Evolutionary conservation across 1,140 invertebrate species (phyloP).

Genomic region (Zaprionus taronus): DNA sequence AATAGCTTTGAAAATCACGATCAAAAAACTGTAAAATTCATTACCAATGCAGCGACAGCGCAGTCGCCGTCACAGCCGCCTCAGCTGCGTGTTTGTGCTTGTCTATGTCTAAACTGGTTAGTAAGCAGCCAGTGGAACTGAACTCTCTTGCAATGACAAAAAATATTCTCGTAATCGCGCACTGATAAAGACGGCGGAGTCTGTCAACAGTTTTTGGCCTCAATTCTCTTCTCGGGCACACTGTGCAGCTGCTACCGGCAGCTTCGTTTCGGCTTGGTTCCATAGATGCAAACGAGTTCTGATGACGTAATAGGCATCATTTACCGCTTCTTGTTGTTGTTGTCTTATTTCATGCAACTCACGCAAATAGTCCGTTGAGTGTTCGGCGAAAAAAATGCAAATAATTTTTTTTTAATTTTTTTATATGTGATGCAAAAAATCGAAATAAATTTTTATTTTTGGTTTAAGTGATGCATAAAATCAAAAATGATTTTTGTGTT

Average conservation of each 20-base stretch:
- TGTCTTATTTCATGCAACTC: constrained; percentile 51
- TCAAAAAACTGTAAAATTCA: constrained; percentile 70
- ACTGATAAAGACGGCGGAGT: constrained; percentile 65
- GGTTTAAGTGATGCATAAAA: neutral
- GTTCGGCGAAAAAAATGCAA: constrained; percentile 54
- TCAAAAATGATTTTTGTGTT: neutral
- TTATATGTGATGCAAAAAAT: constrained; percentile 1
- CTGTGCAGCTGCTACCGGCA: constrained; percentile 39
- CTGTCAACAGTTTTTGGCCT: constrained; percentile 60
- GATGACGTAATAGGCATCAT: constrained; percentile 67
- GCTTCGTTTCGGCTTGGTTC: constrained; percentile 6
- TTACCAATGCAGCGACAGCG: constrained; percentile 52
- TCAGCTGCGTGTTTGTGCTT: neutral
- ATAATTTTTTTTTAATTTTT: constrained; percentile 11
- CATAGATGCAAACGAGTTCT: constrained; percentile 76
- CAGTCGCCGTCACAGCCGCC: constrained; percentile 14
- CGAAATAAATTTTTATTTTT: neutral
- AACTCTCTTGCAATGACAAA: constrained; percentile 58
- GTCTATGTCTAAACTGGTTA: constrained; percentile 38
- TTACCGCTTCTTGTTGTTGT: constrained; percentile 32
- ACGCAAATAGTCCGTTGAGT: constrained; percentile 57
- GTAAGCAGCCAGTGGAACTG: constrained; percentile 23
- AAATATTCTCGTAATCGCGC: constrained; percentile 50
- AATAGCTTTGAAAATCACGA: constrained; percentile 77
- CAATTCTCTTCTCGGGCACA: constrained; percentile 46